Percentiles rank a stretch among this genome's conserved stretches.
These are phyloP conservation scores for Heliconius melpomene DNA, from an alignment of 1,140 invertebrate genomes.

Conservation along the genomic window DNA sequence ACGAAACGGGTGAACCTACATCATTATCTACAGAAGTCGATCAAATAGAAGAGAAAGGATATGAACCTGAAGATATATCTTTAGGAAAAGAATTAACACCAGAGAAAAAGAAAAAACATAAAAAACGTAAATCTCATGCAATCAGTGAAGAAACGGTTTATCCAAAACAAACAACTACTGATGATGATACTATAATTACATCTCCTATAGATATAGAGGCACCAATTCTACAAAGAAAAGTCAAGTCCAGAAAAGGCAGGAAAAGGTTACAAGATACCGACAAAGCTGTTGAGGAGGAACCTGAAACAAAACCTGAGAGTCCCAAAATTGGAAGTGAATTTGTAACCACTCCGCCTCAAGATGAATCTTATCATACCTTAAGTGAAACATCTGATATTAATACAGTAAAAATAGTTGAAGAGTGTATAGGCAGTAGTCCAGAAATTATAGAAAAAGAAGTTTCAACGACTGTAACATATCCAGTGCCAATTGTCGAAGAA, in stretches of 20 bases:
- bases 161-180: conserved; percentile 63
- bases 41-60: conserved; percentile 65
- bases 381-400: conserved; percentile 81
- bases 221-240: conserved; percentile 52
- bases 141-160: conserved; percentile 69
- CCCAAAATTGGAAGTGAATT: conserved; percentile 66
- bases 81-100: conserved; percentile 52
- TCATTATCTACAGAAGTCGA: conserved; percentile 59
- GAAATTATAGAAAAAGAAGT: conserved; percentile 71
- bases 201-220: conserved; percentile 55
- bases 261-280: conserved; percentile 48
- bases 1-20: conserved; percentile 33
- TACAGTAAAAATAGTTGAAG: conserved; percentile 85
- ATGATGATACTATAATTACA: conserved; percentile 55
- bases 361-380: conserved; percentile 82
- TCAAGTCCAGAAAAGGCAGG: conserved; percentile 57
- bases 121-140: conserved; percentile 60
- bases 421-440: conserved; percentile 78
- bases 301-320: conserved; percentile 47
- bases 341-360: conserved; percentile 60
- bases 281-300: conserved; percentile 30
- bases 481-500: conserved; percentile 83
- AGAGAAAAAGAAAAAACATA: conserved; percentile 63
- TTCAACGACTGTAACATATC: conserved; percentile 80
- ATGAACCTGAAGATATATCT: conserved; percentile 74